Percentiles rank a stretch among this genome's conserved stretches.
Evolutionary conservation across 2,113 vertebrate genomes (phyloP).

Genomic region (Pygoscelis antarcticus): DNA sequence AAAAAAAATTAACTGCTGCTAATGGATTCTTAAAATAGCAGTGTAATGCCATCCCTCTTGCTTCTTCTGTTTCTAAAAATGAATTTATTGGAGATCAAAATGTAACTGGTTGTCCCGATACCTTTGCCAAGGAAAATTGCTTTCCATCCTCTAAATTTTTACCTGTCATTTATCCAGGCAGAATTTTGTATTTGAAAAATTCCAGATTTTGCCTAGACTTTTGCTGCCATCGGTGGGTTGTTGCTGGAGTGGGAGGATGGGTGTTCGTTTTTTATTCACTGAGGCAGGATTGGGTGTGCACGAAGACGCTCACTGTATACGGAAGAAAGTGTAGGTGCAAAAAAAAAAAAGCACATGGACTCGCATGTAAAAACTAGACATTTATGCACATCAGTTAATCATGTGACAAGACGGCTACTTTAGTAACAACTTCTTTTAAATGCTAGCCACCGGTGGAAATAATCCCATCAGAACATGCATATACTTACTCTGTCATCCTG

Average conservation of each 20-base stretch:
- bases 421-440: not conserved
- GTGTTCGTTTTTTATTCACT: not conserved
- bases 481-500: not conserved
- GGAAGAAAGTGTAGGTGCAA: not conserved
- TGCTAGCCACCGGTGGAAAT: not conserved
- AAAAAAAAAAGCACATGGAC: not conserved
- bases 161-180: not conserved
- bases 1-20: conserved; percentile 27
- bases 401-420: not conserved
- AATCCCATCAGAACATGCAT: not conserved
- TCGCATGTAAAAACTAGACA: not conserved
- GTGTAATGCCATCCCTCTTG: conserved; percentile 33
- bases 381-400: not conserved
- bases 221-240: not conserved
- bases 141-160: not conserved
- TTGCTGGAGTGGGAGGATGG: not conserved
- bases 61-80: conserved; percentile 62
- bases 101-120: not conserved
- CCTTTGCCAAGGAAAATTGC: conserved; percentile 26
- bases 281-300: not conserved
- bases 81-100: conserved; percentile 40
- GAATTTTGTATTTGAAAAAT: not conserved
- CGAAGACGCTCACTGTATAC: not conserved
- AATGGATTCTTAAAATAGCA: conserved; percentile 69
- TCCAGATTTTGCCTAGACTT: not conserved